A percentile compares a stretch with the other conserved stretches of the same genome.
Conservation (phyloP, 2,888 invertebrate species). For the Drosophila koepferae region DNA sequence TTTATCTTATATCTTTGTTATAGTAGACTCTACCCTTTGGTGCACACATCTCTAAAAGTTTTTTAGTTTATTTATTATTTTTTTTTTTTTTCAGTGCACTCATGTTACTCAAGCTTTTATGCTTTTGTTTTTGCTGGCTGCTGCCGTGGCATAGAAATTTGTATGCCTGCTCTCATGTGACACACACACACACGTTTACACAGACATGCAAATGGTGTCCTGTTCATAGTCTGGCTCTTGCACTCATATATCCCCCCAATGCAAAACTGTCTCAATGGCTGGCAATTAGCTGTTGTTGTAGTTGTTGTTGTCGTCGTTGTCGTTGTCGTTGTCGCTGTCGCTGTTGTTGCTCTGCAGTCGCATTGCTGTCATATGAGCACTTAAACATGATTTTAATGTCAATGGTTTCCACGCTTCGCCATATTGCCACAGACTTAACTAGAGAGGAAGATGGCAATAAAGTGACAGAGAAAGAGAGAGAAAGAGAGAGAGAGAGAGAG, state of each 20-base stretch:
- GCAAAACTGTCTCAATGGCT: conserved; percentile 68
- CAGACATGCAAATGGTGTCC: conserved; percentile 59
- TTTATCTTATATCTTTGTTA: no score
- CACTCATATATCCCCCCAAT: conserved; percentile 41
- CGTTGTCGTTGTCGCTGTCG: conserved; percentile 15
- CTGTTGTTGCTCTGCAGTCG: conserved; percentile 49
- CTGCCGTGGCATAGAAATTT: conserved; percentile 40
- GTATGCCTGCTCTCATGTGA: conserved; percentile 32
- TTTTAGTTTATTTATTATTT: no score
- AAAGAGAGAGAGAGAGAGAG: background rate
- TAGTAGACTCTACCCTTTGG: no score
- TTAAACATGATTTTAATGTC: conserved; percentile 84
- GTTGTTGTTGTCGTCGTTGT: conserved; percentile 29
- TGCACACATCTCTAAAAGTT: no score
- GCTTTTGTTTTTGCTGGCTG: conserved; percentile 21
- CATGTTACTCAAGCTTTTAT: conserved; percentile 12
- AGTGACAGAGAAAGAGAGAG: background rate
- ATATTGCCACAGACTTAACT: conserved; percentile 37
- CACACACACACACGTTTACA: conserved; percentile 6
- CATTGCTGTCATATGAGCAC: conserved; percentile 74
- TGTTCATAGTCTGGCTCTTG: conserved; percentile 42
- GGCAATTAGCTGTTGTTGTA: conserved; percentile 64
- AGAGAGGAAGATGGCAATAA: background rate
- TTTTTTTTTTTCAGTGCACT: conserved; percentile 30
- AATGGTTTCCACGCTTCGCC: conserved; percentile 68